Conservation (phyloP, 2,797 vertebrate genomes). For the Meriones psammophilus region DNA sequence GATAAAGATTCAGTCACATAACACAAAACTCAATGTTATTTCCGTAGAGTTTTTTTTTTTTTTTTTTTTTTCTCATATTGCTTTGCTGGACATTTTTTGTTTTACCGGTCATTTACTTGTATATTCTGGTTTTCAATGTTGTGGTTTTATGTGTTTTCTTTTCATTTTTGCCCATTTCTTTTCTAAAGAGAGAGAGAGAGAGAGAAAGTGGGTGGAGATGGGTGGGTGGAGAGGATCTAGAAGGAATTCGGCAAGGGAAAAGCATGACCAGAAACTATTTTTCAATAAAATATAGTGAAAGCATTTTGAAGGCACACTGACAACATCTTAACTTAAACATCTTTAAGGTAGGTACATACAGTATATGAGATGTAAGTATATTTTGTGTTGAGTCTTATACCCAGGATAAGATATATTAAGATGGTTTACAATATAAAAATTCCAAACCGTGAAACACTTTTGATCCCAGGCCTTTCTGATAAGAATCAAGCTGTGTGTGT, state of each 20-base stretch:
- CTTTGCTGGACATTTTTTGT: neutral
- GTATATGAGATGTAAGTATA: neutral
- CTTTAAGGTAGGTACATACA: neutral
- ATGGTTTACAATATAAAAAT: neutral
- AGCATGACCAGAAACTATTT: neutral
- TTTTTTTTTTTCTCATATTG: neutral
- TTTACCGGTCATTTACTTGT: neutral
- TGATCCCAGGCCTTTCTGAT: neutral
- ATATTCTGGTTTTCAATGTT: neutral
- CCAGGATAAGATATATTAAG: neutral
- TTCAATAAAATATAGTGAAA: neutral
- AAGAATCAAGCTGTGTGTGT: neutral
- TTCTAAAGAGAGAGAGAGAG: neutral
- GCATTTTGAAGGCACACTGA: neutral
- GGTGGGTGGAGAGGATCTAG: neutral
- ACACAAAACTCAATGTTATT: neutral
- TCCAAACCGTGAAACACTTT: neutral
- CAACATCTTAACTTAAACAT: neutral
- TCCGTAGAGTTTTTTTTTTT: neutral
- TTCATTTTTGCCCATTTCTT: neutral
- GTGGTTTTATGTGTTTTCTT: neutral
- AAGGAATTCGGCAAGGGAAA: neutral
- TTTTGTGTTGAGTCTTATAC: neutral
- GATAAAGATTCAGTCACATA: neutral
- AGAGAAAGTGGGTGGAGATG: neutral